Base-by-base conservation (phyloP, 2,797 vertebrate species). In the Sebastes vulpes region DNA sequence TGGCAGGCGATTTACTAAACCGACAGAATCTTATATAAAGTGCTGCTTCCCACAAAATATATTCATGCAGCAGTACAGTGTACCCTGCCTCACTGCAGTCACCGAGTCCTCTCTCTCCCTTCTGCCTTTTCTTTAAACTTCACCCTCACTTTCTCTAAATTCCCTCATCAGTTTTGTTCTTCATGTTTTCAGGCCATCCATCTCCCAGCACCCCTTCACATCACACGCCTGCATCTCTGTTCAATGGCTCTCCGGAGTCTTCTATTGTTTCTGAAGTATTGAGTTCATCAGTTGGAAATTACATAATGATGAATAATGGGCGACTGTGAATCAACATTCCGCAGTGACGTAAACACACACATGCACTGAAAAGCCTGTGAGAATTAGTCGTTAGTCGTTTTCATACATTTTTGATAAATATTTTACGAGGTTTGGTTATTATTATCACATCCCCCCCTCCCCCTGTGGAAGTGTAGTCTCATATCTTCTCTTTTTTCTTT, bases 241-340 rank as follows among this genome's bases (percentile, higher is more conserved):
- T 84, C 38, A 42, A 54, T 75, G 56, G 74, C 66, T 79, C 59
- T 79, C 48, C 53, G 20, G 42, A 60, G 57, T 81, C 53, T 61
- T 78, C 60, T 72, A 73, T 91, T 79, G 67, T 64, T 84, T 79
- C 58, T 86, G 84, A 84, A 68, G 8, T 76, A 88, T 86, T 92
- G 83, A 86, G 91, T 89, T 90, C 85, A 93, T 88, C 77, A 70
- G 63, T 85, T 81, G 67, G 70, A 82, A 76, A 82, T 90, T 85
- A 81, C 68, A 71, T 90, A 89, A 87, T 59, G 31, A 82, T 60
- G 69, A 90, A 84, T 63, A 89, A 74, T 80, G 63, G 54, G 16
- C 38, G 72, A 75, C 80, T 87, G 65, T 85, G 79, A 75, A 84
- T 83, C 72, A 77, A 77, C 71, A 79, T n/a, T n/a, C 58, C 67